Percentiles rank a stretch among this genome's conserved stretches.
Conservation (phyloP, 2,797 vertebrate genomes). For the Cynodonichthys magdalenae region DNA sequence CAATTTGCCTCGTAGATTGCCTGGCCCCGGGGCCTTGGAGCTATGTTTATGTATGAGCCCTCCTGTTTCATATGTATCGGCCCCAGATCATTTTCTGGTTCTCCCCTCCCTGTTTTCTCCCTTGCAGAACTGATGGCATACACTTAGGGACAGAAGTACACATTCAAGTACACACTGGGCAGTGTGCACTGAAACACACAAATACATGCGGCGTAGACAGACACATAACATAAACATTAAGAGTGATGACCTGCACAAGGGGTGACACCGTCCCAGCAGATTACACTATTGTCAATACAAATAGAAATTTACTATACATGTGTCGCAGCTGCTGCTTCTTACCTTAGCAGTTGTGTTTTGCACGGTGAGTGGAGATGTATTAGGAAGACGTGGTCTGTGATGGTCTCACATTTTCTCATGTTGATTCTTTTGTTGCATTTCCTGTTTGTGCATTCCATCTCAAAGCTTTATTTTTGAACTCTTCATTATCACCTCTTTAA, state of each 20-base stretch:
- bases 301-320: constrained; percentile 81
- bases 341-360: constrained; percentile 50
- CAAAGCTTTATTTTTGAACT: constrained; percentile 8
- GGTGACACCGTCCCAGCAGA: constrained; percentile 93
- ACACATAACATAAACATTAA: constrained; percentile 86
- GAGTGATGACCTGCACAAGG: constrained; percentile 96
- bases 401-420: constrained; percentile 42
- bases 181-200: constrained; percentile 46
- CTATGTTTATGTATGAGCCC: constrained; percentile 99
- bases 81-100: constrained; percentile 90
- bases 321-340: constrained; percentile 70
- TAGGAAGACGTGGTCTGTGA: constrained; percentile 57
- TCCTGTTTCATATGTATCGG: constrained; percentile 99
- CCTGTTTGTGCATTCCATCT: neutral
- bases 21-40: constrained; percentile 83
- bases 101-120: constrained; percentile 80
- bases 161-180: constrained; percentile 45
- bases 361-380: constrained; percentile 67
- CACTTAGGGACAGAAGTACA: constrained; percentile 68
- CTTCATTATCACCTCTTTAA: constrained; percentile 8
- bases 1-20: constrained; percentile 85
- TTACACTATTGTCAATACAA: constrained; percentile 98
- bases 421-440: constrained; percentile 27
- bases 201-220: constrained; percentile 28
- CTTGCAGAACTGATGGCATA: constrained; percentile 89